Percentiles rank a stretch among this genome's conserved stretches.
These are phyloP conservation scores for Capra hircus DNA, from an alignment of 2,113 vertebrate genomes.

Conservation along the genomic window DNA sequence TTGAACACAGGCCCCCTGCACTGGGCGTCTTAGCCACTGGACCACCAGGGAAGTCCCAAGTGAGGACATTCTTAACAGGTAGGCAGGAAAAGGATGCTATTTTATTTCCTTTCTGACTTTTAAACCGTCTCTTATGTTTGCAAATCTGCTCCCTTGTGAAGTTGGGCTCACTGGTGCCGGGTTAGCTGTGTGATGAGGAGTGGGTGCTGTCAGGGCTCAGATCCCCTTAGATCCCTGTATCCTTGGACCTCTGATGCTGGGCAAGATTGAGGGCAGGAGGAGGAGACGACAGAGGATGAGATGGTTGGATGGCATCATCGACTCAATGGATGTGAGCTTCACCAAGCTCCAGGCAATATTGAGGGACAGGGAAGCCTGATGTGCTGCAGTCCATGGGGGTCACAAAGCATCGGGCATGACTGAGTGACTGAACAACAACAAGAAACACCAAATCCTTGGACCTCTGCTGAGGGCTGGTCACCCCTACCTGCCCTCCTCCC, in stretches of 20 bases:
- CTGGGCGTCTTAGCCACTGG: neutral
- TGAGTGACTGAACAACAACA: neutral
- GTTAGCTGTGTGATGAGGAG: neutral
- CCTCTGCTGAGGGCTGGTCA: neutral
- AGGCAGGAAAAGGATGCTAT: neutral
- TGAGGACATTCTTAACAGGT: neutral
- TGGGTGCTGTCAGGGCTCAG: neutral
- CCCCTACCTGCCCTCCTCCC: fast-evolving
- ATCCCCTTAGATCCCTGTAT: neutral
- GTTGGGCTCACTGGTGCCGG: neutral
- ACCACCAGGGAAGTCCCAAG: neutral
- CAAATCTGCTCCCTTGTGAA: neutral
- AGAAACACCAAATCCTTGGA: neutral
- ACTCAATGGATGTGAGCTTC: neutral
- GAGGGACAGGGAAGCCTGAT: neutral
- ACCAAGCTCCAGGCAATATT: neutral
- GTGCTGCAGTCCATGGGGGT: neutral
- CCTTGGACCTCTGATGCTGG: neutral
- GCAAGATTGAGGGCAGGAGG: neutral
- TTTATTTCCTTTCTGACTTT: neutral
- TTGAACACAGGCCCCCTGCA: neutral
- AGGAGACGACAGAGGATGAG: neutral
- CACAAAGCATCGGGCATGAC: fast-evolving
- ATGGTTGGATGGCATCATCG: neutral
- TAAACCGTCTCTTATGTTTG: neutral